These are phyloP conservation scores for Achlya flavicornis DNA, from an alignment of 2,888 invertebrate species.

Conservation along the genomic window DNA sequence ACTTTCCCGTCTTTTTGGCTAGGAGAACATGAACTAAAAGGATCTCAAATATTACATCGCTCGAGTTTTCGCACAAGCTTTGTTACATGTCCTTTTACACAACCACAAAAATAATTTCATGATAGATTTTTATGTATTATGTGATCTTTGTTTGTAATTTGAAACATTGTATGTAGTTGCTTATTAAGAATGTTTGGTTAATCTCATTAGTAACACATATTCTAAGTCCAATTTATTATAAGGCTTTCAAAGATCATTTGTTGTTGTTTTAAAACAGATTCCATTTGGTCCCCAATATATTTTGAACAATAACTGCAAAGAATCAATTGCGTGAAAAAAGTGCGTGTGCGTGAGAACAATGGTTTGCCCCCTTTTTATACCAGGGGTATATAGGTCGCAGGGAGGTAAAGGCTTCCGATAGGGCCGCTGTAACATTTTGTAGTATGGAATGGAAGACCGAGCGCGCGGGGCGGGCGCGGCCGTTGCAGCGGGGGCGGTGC, in stretches of 20 bases:
- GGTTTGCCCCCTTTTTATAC: conserved; percentile 84
- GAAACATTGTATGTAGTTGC: too few species aligned
- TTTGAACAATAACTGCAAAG: conserved; percentile 8
- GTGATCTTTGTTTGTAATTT: too few species aligned
- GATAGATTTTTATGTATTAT: too few species aligned
- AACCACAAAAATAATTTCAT: too few species aligned
- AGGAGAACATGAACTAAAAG: conserved; percentile 48
- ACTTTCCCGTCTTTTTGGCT: conserved; percentile 50
- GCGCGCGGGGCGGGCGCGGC: conserved; percentile 37
- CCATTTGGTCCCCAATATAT: background rate
- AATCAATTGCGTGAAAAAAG: conserved; percentile 54
- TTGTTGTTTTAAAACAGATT: background rate
- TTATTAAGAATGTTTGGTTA: too few species aligned
- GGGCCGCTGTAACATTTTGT: conserved; percentile 47
- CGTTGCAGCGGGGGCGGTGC: conserved; percentile 15
- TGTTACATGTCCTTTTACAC: background rate
- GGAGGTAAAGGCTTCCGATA: conserved; percentile 64
- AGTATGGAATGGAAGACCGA: conserved; percentile 48
- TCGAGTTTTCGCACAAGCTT: conserved; percentile 21
- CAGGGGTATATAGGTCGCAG: conserved; percentile 69
- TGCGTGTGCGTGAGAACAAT: conserved; percentile 85
- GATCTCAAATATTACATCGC: conserved; percentile 39
- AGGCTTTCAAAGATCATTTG: background rate
- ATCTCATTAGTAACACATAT: too few species aligned
- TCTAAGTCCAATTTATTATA: too few species aligned